Percentiles rank a stretch among this genome's conserved stretches.
Evolutionary conservation across 2,888 invertebrate genomes (phyloP).

Genomic region (Lasius platythorax): DNA sequence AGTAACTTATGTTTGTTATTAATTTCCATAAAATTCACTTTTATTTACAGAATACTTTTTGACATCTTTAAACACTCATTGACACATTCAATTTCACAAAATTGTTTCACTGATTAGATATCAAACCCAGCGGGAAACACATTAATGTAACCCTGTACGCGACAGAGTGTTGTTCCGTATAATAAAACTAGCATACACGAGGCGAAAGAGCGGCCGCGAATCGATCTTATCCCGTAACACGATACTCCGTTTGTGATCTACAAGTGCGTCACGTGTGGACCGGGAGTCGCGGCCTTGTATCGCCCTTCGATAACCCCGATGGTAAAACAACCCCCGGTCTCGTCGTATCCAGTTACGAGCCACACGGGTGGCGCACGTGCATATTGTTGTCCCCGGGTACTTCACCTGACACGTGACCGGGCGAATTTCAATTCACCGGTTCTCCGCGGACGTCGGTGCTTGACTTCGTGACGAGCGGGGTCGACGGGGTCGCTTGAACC

Average conservation of each 20-base stretch:
- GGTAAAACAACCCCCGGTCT: constrained; percentile 55
- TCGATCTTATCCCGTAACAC: constrained; percentile 50
- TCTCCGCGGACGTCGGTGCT: constrained; percentile 65
- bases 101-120: not conserved
- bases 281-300: constrained; percentile 61
- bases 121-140: too few species aligned
- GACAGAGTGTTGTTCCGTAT: not conserved
- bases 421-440: constrained; percentile 78
- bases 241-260: constrained; percentile 54
- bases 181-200: not conserved
- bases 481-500: constrained; percentile 56
- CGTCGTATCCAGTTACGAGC: constrained; percentile 70
- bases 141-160: not conserved
- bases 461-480: constrained; percentile 78
- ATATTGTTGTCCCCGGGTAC: constrained; percentile 74
- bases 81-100: not conserved
- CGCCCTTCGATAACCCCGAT: constrained; percentile 64
- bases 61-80: not conserved
- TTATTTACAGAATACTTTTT: not conserved
- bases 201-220: not conserved
- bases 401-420: constrained; percentile 83
- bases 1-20: not conserved
- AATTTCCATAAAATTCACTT: not conserved
- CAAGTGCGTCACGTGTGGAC: constrained; percentile 55
- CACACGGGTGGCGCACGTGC: constrained; percentile 77